Base-by-base conservation (phyloP, 2,888 invertebrate genomes). In the Allophyes oxyacanthae region DNA sequence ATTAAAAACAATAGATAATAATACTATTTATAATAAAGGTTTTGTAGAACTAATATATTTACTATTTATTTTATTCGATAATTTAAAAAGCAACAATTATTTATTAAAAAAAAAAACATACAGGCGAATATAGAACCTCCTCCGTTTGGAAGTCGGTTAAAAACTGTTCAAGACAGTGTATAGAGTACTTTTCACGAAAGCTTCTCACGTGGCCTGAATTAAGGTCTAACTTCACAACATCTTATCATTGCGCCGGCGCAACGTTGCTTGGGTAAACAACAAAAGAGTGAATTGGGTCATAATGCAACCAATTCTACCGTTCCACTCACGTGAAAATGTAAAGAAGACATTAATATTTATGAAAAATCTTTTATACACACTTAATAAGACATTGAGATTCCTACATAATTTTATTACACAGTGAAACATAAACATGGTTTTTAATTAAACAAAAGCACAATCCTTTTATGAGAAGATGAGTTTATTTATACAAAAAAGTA, bases 181-280 rank as follows among this genome's bases (percentile, higher is more conserved):
- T 4, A 20, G 20, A 2, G 4, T 20, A 20, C 2, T 50, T 52
- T 52, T 44, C 37, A 49, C 50, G 26, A 56, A 66, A 76, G 62
- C 61, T 63, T 56, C 55, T 56, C 57, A 54, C 51, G 51, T 61
- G 60, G 20, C 41, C 42, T 48, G 41, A 69, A 65, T 73, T 48
- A 64, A 58, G 46, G 44, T 50, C 20, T 20, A 68, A 50, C 45
- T 66, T 65, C 33, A 65, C 56, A 57, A 54, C 56, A 59, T 49
- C 64, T 78, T 79, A 78, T 78, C 78, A 72, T 62, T 64, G 64
- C 66, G 70, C 67, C 68, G 64, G 71, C 78, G 75, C 71, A 13
- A 9, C 44, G 50, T 76, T 63, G 66, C 63, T 74, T 71, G 77
- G 73, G 78, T 81, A 82, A 81, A 83, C 82, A 83, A 74, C 57